These are phyloP conservation scores for Beroe forskalii DNA, from an alignment of 37 sponge, comb jelly and placozoan species.

Conservation along the genomic window DNA sequence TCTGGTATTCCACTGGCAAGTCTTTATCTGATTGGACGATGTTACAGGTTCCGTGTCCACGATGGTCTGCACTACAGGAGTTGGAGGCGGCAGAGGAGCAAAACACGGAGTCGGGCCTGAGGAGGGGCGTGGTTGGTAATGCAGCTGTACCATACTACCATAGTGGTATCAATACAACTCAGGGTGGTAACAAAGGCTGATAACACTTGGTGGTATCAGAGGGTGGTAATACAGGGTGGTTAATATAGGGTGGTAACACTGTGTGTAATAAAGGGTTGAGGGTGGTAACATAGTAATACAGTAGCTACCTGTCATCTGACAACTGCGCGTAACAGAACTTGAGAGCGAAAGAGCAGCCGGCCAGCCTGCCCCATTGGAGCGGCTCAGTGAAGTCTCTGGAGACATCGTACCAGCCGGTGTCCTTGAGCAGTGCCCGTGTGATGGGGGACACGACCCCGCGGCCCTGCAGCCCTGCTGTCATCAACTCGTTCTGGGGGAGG, in stretches of 20 bases:
- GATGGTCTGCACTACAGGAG: not conserved
- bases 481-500: not conserved
- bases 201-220: no score
- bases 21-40: not conserved
- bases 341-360: not conserved
- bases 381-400: not conserved
- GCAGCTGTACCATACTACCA: no score
- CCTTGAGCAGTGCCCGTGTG: not conserved
- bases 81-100: no score
- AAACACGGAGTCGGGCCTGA: no score
- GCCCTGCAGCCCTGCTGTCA: not conserved
- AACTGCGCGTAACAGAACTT: constrained; percentile 19
- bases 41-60: not conserved
- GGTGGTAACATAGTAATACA: no score
- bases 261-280: not conserved
- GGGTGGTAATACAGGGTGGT: not conserved
- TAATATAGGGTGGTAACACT: not conserved
- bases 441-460: not conserved
- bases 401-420: constrained; percentile 33
- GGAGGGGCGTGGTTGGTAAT: no score
- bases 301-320: not conserved
- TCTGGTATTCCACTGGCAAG: not conserved
- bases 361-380: not conserved
- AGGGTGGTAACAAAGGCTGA: no score
- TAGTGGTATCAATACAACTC: no score